phyloP scores from a whole-genome alignment of 2,888 invertebrate genomes.

The Bellardia pandia region DNA sequence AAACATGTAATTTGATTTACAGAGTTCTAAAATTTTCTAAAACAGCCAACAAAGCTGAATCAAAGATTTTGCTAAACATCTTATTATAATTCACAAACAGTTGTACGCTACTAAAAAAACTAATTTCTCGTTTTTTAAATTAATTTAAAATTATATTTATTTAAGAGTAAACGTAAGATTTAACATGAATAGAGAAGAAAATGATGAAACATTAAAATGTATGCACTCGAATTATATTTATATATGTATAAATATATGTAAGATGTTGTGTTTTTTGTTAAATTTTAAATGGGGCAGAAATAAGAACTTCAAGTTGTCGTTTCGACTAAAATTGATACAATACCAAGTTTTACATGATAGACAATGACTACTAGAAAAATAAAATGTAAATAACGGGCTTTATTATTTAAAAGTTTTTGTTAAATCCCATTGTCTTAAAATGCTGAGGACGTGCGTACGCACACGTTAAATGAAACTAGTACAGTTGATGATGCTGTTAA shows the following conservation, averaged over 20 bases:
- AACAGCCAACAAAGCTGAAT: too few relatives aligned
- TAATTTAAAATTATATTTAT: constrained; percentile 65
- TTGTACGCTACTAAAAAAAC: not conserved
- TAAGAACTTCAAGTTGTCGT: constrained; percentile 19
- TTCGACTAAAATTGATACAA: constrained; percentile 30
- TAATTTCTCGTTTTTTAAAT: not conserved
- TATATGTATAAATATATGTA: constrained; percentile 23
- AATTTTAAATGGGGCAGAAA: constrained; percentile 10
- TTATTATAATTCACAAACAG: too few relatives aligned
- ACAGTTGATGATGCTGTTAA: constrained; percentile 4
- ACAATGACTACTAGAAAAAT: constrained; percentile 11
- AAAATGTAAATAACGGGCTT: not conserved
- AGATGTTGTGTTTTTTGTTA: constrained; percentile 54
- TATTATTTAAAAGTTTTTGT: not conserved
- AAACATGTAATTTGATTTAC: too few relatives aligned
- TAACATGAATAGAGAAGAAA: constrained; percentile 46
- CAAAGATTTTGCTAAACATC: too few relatives aligned
- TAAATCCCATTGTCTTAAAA: not conserved
- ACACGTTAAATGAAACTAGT: constrained; percentile 7
- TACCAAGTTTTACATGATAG: constrained; percentile 10
- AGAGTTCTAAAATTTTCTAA: too few relatives aligned
- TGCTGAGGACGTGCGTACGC: constrained; percentile 2
- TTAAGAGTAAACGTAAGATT: constrained; percentile 52
- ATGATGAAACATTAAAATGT: constrained; percentile 53
- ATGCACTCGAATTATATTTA: not conserved